Percentiles rank a stretch among this genome's conserved stretches.
Conservation (phyloP, 2,888 invertebrate genomes). For the Nebria salina region DNA sequence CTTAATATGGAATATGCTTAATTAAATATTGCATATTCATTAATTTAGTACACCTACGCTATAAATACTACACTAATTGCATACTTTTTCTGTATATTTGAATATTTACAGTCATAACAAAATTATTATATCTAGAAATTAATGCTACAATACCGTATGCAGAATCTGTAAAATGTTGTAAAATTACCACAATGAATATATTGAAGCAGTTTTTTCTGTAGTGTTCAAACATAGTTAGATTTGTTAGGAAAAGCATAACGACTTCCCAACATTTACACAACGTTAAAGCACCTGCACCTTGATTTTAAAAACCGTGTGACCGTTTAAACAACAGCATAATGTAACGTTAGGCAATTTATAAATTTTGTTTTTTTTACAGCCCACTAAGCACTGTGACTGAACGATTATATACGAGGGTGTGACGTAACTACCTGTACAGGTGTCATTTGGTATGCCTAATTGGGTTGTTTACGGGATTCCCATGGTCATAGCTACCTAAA, state of each 20-base stretch:
- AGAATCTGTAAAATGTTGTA: no score
- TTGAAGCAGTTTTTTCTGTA: no score
- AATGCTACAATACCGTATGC: no score
- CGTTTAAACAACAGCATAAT: not conserved
- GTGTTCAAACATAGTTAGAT: no score
- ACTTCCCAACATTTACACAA: not conserved
- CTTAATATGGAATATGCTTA: conserved; percentile 25
- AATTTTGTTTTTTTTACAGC: conserved; percentile 10
- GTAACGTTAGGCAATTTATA: conserved; percentile 15
- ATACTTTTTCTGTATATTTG: not conserved
- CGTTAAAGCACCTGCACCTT: not conserved
- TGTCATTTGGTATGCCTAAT: conserved; percentile 35
- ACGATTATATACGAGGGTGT: conserved; percentile 18
- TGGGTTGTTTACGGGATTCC: conserved; percentile 37
- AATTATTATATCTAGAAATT: no score
- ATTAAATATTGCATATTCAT: conserved; percentile 41
- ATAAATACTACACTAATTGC: conserved; percentile 5
- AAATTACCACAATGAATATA: no score
- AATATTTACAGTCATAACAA: no score
- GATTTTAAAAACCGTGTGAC: not conserved
- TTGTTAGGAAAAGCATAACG: not conserved
- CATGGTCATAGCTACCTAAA: conserved; percentile 21
- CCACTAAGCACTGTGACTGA: conserved; percentile 12
- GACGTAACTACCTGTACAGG: conserved; percentile 35
- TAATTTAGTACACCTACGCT: conserved; percentile 35